Percentiles rank a stretch among this genome's conserved stretches.
phyloP scores from a whole-genome alignment of 2,888 invertebrate species.

The Belgica antarctica region DNA sequence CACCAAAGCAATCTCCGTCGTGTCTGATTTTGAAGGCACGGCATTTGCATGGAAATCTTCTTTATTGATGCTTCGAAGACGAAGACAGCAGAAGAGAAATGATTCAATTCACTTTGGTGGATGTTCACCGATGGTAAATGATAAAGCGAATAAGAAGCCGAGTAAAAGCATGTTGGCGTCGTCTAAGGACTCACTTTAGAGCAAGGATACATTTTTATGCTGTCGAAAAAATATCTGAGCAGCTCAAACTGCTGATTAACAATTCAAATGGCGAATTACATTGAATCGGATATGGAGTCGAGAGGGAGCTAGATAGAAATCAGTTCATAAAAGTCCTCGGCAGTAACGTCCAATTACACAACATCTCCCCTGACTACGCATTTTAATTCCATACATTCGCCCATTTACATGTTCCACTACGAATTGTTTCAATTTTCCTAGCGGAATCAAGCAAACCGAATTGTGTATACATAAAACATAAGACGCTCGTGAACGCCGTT shows the following conservation, averaged over 20 bases:
- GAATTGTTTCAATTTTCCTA: constrained; percentile 28
- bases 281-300: constrained; percentile 32
- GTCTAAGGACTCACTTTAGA: constrained; percentile 20
- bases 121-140: not conserved
- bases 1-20: constrained; percentile 1
- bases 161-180: constrained; percentile 26
- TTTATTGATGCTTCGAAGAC: constrained; percentile 19
- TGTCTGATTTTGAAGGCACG: constrained; percentile 31
- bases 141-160: not conserved
- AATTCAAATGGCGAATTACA: constrained; percentile 43
- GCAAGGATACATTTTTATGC: not conserved
- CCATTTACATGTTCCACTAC: constrained; percentile 37
- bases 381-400: constrained; percentile 43
- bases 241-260: constrained; percentile 39
- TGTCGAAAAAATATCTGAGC: constrained; percentile 14
- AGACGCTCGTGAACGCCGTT: constrained; percentile 8
- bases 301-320: constrained; percentile 38
- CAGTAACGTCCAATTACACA: constrained; percentile 15
- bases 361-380: constrained; percentile 34
- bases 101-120: constrained; percentile 8
- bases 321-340: constrained; percentile 37
- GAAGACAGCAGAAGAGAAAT: not conserved
- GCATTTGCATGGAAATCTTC: constrained; percentile 26
- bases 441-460: not conserved
- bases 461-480: constrained; percentile 33